Evolutionary conservation across 2,113 vertebrate species (phyloP), one percentile per base, ranked within the genome.

Genomic region (Campylomormyrus tamandua): DNA sequence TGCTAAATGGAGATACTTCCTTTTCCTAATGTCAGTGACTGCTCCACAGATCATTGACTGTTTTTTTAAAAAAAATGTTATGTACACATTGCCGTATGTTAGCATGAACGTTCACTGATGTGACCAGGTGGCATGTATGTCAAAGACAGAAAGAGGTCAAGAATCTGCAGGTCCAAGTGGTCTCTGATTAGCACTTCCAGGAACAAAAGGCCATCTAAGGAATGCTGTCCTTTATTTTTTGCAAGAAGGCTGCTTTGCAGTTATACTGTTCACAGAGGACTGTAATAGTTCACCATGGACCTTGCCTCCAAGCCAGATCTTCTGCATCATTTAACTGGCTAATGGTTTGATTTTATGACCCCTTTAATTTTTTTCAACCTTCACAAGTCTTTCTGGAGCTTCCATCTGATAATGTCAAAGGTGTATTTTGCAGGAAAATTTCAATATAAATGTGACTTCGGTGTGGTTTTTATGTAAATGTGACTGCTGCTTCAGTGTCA

Each of bases 311-410:
- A 80, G 74, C 50, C 74, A 89, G 77, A 89, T 89, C 88, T 89
- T 89, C 88, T 89, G 88, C 88, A 83, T 49, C 88, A 89, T 89
- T 89, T 89, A 89, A 89, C 88, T 48, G 49, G 70, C 49, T 89
- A 89, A 89, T 89, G 74, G 88, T 49, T 56, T 53, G 70, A 56
- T 89, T 89, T 89, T 89, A 89, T 89, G 88, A 83, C 77, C 88
- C 66, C 74, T 45, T 62, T 89, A 24, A 89, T 89, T 89, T 50
- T 39, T 17, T 56, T 53, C 74, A 89, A 89, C 88, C 88, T 83
- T 89, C 88, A 89, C 70, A 42, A 89, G 88, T 83, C 88, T 80
- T 89, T 83, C 31, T 17, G 35, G 88, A 89, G 48, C 80, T 89
- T 52, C 74, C 66, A 89, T 89, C 88, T 89, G 88, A 88, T 77